Evolutionary conservation across 2,797 vertebrate species (phyloP).

Genomic region (Melanotaenia maccullochi): DNA sequence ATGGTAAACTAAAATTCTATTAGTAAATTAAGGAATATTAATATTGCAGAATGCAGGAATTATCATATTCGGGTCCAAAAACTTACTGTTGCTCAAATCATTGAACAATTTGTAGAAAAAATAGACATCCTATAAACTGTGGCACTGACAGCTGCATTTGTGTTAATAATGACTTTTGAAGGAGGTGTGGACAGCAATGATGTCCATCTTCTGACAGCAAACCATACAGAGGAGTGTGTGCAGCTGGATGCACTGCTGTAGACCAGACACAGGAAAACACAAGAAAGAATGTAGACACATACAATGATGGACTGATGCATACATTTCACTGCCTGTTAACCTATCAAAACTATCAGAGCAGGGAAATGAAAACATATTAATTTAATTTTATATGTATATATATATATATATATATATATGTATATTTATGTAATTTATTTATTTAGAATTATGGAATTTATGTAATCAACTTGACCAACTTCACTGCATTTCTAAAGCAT

Average conservation of each 20-base stretch:
- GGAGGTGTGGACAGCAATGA: background rate
- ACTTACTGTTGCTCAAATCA: background rate
- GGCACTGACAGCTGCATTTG: background rate
- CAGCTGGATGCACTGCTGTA: background rate
- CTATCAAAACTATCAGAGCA: background rate
- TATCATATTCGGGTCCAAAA: background rate
- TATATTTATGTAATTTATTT: background rate
- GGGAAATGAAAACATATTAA: background rate
- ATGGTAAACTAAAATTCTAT: background rate
- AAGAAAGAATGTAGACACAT: background rate
- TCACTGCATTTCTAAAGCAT: background rate
- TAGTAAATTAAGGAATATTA: background rate
- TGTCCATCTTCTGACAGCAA: conserved; percentile 5
- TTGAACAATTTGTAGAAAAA: background rate
- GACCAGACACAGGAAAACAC: background rate
- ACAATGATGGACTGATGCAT: background rate
- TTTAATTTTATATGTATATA: background rate
- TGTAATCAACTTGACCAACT: background rate
- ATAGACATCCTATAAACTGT: background rate
- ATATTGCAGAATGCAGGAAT: background rate
- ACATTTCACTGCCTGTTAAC: background rate
- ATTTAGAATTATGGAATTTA: background rate
- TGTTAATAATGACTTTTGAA: background rate
- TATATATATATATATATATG: background rate
- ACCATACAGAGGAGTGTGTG: conserved; percentile 2